Percentiles rank a stretch among this genome's conserved stretches.
Evolutionary conservation across 2,888 invertebrate genomes (phyloP).

Genomic region (Drosophila barbarae): DNA sequence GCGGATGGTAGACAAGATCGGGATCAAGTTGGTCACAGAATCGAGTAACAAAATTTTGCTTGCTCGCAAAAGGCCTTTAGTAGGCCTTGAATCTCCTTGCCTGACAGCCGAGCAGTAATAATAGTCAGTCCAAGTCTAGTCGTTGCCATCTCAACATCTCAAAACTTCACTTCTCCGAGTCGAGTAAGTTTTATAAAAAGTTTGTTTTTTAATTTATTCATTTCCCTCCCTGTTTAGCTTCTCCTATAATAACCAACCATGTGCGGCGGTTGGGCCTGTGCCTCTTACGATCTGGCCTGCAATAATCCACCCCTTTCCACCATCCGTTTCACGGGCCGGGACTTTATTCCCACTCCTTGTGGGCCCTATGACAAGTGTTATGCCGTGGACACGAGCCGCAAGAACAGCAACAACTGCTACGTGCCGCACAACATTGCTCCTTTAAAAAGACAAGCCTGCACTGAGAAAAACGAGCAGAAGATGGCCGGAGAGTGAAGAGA

Average conservation of each 20-base stretch:
- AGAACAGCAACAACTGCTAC: conserved; percentile 42
- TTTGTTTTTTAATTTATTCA: background rate
- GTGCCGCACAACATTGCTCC: conserved; percentile 29
- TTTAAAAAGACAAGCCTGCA: conserved; percentile 2
- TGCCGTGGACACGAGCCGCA: conserved; percentile 50
- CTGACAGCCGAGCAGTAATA: background rate
- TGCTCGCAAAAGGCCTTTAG: conserved; percentile 1
- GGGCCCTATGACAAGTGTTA: conserved; percentile 55
- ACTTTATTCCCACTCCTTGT: conserved; percentile 60
- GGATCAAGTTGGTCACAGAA: background rate
- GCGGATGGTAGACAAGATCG: conserved; percentile 36
- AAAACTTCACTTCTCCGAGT: background rate
- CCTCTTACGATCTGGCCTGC: conserved; percentile 56
- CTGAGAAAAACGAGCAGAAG: background rate
- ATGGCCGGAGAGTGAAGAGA: background rate
- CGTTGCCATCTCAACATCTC: conserved; percentile 9
- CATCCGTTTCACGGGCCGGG: conserved; percentile 55
- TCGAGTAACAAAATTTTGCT: conserved; percentile 23
- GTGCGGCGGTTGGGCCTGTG: conserved; percentile 68
- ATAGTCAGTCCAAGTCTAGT: conserved; percentile 11
- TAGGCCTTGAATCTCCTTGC: conserved; percentile 16
- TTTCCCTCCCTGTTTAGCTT: background rate
- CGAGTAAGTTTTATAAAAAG: conserved; percentile 16
- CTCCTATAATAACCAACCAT: conserved; percentile 26
- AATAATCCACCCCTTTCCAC: conserved; percentile 59